Conservation (phyloP, 2,888 invertebrate genomes). For the Heliconius ethilla region DNA sequence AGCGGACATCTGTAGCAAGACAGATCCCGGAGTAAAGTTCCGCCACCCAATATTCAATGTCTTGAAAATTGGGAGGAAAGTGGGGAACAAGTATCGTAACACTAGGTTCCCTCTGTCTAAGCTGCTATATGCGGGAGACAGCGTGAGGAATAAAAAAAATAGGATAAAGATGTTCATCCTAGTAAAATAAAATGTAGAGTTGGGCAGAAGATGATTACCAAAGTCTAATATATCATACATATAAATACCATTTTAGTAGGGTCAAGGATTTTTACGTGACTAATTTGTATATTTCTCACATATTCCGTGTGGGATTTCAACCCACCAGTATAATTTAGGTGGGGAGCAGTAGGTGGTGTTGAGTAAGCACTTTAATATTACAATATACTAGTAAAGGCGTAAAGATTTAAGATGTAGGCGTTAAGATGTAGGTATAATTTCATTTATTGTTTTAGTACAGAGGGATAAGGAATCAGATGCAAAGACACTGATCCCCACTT, state of each 20-base stretch:
- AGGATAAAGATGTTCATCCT: neutral
- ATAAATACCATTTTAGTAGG: neutral
- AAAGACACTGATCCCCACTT: neutral
- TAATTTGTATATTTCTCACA: neutral
- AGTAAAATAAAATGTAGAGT: neutral
- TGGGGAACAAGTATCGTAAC: neutral
- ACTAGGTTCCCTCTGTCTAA: neutral
- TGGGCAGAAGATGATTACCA: neutral
- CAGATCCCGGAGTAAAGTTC: too few relatives aligned
- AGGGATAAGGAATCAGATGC: neutral
- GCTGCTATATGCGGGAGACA: neutral
- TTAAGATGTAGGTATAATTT: too few relatives aligned
- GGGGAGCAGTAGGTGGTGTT: neutral
- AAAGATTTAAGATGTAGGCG: too few relatives aligned
- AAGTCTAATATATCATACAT: neutral
- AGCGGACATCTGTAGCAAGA: too few relatives aligned
- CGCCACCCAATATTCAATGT: too few relatives aligned
- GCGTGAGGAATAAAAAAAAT: neutral
- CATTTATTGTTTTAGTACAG: too few relatives aligned
- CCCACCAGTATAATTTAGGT: neutral
- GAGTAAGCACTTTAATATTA: neutral
- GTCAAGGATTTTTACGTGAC: neutral
- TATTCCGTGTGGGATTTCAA: neutral
- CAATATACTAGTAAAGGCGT: neutral
- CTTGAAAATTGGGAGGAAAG: neutral